phyloP scores from a whole-genome alignment of 2,113 vertebrate genomes.

The Xerus inauris region DNA sequence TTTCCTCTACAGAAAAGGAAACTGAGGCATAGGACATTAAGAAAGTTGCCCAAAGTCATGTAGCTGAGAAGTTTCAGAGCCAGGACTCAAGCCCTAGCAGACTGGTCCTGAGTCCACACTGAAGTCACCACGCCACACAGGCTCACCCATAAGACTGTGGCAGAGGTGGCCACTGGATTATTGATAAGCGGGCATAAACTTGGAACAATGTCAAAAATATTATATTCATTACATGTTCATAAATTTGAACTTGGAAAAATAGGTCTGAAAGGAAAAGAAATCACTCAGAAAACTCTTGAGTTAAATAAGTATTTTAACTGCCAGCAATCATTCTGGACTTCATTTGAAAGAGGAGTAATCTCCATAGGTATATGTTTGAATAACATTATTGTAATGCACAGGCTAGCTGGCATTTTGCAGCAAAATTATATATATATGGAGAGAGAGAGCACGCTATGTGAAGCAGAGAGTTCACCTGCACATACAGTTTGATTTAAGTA shows the following conservation, averaged over 20 bases:
- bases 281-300: background rate
- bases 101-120: background rate
- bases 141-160: background rate
- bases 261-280: slow-evolving; percentile 60
- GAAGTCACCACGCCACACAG: rapidly evolving
- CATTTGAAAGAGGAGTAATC: background rate
- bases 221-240: background rate
- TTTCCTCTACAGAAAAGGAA: background rate
- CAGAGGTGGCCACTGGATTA: background rate
- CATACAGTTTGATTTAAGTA: background rate
- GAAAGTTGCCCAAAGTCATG: background rate
- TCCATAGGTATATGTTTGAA: background rate
- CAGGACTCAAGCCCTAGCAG: background rate
- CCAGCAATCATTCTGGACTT: slow-evolving; percentile 15
- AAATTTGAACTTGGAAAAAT: slow-evolving; percentile 48
- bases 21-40: background rate
- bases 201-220: slow-evolving; percentile 11
- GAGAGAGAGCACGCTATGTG: too few relatives aligned
- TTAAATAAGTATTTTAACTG: slow-evolving; percentile 57
- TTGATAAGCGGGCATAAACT: background rate
- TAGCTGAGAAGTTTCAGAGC: background rate
- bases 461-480: background rate
- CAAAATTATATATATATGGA: too few relatives aligned
- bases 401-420: background rate
- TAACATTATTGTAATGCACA: background rate